A percentile compares a stretch with the other conserved stretches of the same genome.
These are phyloP conservation scores for Neodiprion virginianus DNA, from an alignment of 1,140 invertebrate species.

Conservation along the genomic window DNA sequence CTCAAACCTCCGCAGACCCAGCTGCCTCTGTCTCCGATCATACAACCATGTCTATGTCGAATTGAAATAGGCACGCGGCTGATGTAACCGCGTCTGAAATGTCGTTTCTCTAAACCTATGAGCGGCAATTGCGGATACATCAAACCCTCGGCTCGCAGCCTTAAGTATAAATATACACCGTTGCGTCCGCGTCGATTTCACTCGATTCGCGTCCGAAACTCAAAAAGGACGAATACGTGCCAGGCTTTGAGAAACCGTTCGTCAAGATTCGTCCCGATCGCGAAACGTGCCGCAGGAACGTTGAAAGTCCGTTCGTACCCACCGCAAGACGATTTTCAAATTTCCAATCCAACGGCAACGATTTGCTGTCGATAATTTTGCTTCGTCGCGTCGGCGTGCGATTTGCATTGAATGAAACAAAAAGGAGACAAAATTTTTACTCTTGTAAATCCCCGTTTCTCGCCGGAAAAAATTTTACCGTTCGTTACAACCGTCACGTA, in stretches of 20 bases:
- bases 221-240: too few species aligned
- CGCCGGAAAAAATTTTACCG: too few species aligned
- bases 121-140: background rate
- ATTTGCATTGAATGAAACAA: background rate
- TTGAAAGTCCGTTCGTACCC: too few species aligned
- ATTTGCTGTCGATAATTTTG: too few species aligned
- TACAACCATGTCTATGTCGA: background rate
- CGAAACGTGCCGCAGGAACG: too few species aligned
- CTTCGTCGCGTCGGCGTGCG: too few species aligned
- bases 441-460: too few species aligned
- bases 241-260: too few species aligned
- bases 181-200: background rate
- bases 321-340: too few species aligned
- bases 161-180: background rate
- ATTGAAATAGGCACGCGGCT: background rate
- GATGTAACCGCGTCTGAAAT: conserved; percentile 1
- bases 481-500: background rate
- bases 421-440: background rate
- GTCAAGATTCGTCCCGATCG: too few species aligned
- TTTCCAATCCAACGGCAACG: too few species aligned
- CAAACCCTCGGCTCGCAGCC: background rate
- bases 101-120: background rate
- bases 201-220: too few species aligned
- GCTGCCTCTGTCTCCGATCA: background rate
- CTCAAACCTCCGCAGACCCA: background rate